Evolutionary conservation across 1,140 invertebrate species (phyloP), one percentile per base, ranked within the genome.

Genomic region (Parasteatoda tepidariorum): DNA sequence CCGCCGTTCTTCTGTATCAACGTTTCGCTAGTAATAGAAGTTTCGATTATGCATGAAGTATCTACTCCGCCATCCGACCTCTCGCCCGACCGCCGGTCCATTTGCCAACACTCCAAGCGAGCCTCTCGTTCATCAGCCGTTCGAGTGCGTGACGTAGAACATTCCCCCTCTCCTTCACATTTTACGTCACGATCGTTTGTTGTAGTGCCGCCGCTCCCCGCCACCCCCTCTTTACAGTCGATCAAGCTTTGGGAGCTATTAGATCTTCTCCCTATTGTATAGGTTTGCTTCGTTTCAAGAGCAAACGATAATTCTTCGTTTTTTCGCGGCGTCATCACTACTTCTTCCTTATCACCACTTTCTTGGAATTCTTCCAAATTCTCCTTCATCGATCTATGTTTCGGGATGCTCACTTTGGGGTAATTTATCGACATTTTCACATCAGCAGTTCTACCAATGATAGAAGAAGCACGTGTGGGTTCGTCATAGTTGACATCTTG

Each of bases 151-250:
- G 38, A 38, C 30, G 41, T 28, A 55, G 41, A 22, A 4, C 75
- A 15, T 48, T 34, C 55, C 24, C 55, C 55, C 66, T 67, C 30
- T 13, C 15, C 66, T 48, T 34, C 15, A 26, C 30, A 38, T 28
- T 41, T 82, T 66, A 82, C 78, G 78, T 82, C 78, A 82, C 78
- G 54, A 48, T 57, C 78, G 54, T 67, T 67, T 48, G 64, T 38
- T 38, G 41, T 61, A 55, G 62, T 28, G 73, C 55, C 55, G 38
- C 55, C 55, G 71, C 71, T 48, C 30, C 13, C 26, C 61, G 22
- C 9, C 34, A 26, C 61, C 30, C 71, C 55, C 68, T 71, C 48
- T 30, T 71, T 30, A 28, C 68, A 26, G n/a, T 22, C 18, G 54
- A 59, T 74, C 71, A 55, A 26, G 22, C 54, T n/a, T 74, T 74